phyloP scores from a whole-genome alignment of 2,797 vertebrate genomes.

The Myiothlypis coronata region DNA sequence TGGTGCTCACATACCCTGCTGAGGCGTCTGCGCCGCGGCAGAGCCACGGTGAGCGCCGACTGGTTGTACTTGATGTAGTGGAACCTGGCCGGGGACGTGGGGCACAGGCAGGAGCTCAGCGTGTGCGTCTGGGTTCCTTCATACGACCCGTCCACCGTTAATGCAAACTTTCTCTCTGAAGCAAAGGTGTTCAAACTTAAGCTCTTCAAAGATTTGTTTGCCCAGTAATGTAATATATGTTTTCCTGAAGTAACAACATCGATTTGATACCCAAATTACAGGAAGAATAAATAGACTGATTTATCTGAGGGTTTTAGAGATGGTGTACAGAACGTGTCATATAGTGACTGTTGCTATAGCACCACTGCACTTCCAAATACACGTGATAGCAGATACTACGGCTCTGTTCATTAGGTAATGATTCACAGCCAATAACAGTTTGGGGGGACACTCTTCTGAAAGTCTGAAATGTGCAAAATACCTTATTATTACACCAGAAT shows the following conservation, averaged over 20 bases:
- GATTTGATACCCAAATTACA: not conserved
- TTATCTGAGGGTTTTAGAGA: not conserved
- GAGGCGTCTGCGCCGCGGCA: constrained; percentile 24
- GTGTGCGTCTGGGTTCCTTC: constrained; percentile 67
- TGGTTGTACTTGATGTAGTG: constrained; percentile 78
- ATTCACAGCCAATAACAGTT: not conserved
- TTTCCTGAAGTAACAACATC: not conserved
- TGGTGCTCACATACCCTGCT: not conserved
- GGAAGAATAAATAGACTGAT: not conserved
- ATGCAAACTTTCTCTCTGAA: constrained; percentile 69
- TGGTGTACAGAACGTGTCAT: fast-evolving
- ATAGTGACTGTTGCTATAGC: not conserved
- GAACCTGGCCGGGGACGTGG: constrained; percentile 58
- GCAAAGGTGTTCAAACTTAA: not conserved
- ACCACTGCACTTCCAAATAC: not conserved
- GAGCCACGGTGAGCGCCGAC: not conserved
- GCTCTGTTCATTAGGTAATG: not conserved
- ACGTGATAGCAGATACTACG: fast-evolving
- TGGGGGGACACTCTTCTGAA: not conserved
- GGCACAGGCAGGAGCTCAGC: constrained; percentile 18
- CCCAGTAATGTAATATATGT: not conserved
- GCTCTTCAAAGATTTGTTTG: not conserved
- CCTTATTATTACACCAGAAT: not conserved
- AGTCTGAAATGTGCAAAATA: not conserved
- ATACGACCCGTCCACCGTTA: constrained; percentile 78